Base-by-base conservation (phyloP, 2,113 vertebrate genomes). In the Opisthocomus hoazin region DNA sequence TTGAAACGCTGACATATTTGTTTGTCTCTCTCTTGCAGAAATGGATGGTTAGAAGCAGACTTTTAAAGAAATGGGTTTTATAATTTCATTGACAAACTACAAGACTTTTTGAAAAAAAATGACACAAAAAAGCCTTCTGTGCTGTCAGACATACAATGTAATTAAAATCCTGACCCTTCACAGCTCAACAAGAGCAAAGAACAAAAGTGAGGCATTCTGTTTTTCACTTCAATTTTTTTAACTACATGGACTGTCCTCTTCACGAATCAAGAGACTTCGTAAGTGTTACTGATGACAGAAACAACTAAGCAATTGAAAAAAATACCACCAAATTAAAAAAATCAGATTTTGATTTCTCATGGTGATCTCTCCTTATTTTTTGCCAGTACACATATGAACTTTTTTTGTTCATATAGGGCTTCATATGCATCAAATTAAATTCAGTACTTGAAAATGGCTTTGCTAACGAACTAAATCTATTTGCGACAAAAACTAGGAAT, bases 1-100 rank as follows among this genome's bases (percentile, higher is more conserved):
- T 74, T 87, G 83, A 90, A 94, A 92, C 21, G 30, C 27, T 89
- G 85, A 88, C 58, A 85, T 29, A 87, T 60, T 94, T 92, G 74
- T 82, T 89, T 75, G 34, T 77, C 45, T 83, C 30, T n/a, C 18
- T 73, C 71, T 68, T 71, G 27, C 34, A 78, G 60, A 89, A 64
- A 89, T 9, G 19, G 48, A 64, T 37, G 74, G 43, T n/a, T 86
- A 69, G 53, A 51, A 51, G 37, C 34, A 77, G 56, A 71, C 39
- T 81, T 71, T 56, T 88, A 66, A 90, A 86, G 14, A 93, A 85
- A 90, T 13, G 11, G 15, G 68, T 3, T 77, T 90, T 51, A 74
- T 30, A 70, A 74, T 95, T 94, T 66, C 64, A 66, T 15, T 54
- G 12, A 43, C 69, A 76, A 86, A 8, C 61, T 89, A 64, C 8